Conservation (phyloP, 2,888 invertebrate genomes). For the Poecilus cupreus region DNA sequence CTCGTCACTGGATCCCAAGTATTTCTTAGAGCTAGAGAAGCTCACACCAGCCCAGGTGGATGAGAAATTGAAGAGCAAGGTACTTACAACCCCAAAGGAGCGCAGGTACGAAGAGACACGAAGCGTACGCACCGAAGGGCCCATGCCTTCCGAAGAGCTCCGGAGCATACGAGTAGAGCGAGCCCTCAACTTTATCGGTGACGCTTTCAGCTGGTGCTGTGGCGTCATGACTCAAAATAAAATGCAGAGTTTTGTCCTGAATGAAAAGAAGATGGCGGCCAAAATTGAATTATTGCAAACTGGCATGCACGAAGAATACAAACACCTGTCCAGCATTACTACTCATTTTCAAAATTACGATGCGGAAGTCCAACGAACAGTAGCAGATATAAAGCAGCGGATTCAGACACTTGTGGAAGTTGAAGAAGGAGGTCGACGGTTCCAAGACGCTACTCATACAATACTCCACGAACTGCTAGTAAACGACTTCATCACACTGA, state of each 20-base stretch:
- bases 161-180: not conserved
- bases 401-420: not conserved
- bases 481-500: not conserved
- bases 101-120: no score
- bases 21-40: no score
- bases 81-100: no score
- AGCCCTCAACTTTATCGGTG: constrained; percentile 41
- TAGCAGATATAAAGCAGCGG: not conserved
- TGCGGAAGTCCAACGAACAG: no score
- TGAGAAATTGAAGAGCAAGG: no score
- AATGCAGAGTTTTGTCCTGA: constrained; percentile 14
- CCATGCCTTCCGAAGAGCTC: not conserved
- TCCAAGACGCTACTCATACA: not conserved
- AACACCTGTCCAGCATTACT: not conserved
- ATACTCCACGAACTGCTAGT: not conserved
- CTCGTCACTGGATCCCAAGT: no score
- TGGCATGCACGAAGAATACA: constrained; percentile 1
- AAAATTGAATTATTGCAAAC: not conserved
- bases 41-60: no score
- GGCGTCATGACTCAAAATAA: constrained; percentile 49
- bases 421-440: not conserved
- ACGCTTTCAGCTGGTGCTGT: constrained; percentile 54
- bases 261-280: not conserved
- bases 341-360: not conserved
- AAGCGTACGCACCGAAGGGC: not conserved